Conservation (phyloP, 2,113 vertebrate genomes). For the Pantherophis guttatus region DNA sequence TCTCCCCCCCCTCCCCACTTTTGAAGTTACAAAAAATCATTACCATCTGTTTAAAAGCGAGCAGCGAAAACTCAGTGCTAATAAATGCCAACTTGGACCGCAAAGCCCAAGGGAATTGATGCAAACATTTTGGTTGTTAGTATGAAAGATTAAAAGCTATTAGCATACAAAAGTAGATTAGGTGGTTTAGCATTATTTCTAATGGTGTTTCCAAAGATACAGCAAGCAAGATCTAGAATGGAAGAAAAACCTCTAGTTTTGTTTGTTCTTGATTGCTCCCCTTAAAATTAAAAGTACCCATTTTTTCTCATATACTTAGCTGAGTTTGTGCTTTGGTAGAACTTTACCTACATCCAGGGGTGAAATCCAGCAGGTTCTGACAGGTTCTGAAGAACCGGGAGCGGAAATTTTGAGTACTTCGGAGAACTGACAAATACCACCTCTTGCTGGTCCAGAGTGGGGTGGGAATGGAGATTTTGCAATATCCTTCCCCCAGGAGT, state of each 20-base stretch:
- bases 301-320: constrained; percentile 22
- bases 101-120: constrained; percentile 40
- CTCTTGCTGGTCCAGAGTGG: no score
- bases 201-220: constrained; percentile 46
- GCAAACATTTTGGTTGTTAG: constrained; percentile 48
- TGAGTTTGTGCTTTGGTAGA: constrained; percentile 54
- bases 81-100: constrained; percentile 34
- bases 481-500: no score
- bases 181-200: constrained; percentile 58
- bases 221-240: constrained; percentile 49
- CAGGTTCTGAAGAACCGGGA: no score
- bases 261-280: constrained; percentile 55
- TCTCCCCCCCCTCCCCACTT: constrained; percentile 42
- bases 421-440: no score
- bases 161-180: constrained; percentile 54
- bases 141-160: constrained; percentile 52
- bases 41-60: constrained; percentile 61
- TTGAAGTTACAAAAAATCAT: constrained; percentile 57
- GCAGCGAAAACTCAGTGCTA: constrained; percentile 32
- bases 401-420: no score
- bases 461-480: no score
- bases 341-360: constrained; percentile 34
- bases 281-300: not conserved
- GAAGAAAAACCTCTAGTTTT: constrained; percentile 61
- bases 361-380: no score